Percentiles rank a stretch among this genome's conserved stretches.
Conservation (phyloP, 2,797 vertebrate species). For the Xyrichtys novacula region DNA sequence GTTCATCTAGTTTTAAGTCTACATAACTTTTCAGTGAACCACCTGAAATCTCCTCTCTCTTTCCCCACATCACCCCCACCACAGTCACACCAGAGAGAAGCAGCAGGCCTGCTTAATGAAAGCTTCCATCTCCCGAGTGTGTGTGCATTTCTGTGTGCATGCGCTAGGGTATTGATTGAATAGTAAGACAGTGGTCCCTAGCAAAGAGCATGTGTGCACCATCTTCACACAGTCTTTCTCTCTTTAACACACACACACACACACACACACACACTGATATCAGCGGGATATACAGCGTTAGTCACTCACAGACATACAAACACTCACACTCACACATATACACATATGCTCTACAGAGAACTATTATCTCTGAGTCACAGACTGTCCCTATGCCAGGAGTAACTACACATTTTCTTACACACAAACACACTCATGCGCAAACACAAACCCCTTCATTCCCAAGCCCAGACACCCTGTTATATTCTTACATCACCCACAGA, state of each 20-base stretch:
- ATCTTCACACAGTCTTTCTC: constrained; percentile 48
- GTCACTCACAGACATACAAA: constrained; percentile 21
- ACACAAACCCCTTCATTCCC: constrained; percentile 29
- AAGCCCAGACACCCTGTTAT: constrained; percentile 39
- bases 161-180: constrained; percentile 64
- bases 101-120: constrained; percentile 71
- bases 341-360: constrained; percentile 72
- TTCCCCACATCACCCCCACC: constrained; percentile 25
- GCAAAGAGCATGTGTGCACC: constrained; percentile 50
- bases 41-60: constrained; percentile 36
- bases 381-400: constrained; percentile 77
- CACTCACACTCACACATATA: constrained; percentile 19
- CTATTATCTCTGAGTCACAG: constrained; percentile 87
- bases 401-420: constrained; percentile 58
- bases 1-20: constrained; percentile 17
- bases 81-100: constrained; percentile 51
- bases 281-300: constrained; percentile 61
- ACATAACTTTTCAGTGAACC: constrained; percentile 33
- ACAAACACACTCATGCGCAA: constrained; percentile 19
- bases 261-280: constrained; percentile 25
- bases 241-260: constrained; percentile 20
- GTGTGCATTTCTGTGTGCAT: constrained; percentile 23
- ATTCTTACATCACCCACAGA: constrained; percentile 50
- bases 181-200: constrained; percentile 60
- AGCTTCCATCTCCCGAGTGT: constrained; percentile 54